Conservation (phyloP, 2,888 invertebrate species). For the Cerceris ruficornis region DNA sequence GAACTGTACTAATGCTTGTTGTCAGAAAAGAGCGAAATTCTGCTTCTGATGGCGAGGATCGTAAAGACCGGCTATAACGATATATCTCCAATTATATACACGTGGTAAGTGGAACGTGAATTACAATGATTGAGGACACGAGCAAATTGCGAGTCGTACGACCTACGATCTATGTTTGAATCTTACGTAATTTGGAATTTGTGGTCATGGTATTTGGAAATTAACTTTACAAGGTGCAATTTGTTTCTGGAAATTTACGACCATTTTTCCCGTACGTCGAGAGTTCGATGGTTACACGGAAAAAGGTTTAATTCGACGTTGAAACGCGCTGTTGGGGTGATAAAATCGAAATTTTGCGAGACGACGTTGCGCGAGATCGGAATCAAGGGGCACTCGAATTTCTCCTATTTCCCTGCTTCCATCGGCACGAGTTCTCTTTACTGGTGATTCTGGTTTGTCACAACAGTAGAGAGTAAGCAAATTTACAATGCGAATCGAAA, state of each 20-base stretch:
- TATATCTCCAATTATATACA: constrained; percentile 34
- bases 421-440: not conserved
- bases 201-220: no score
- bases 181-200: no score
- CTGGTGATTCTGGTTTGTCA: constrained; percentile 7
- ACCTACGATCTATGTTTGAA: no score
- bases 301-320: no score
- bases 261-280: no score
- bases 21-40: constrained; percentile 39
- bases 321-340: no score
- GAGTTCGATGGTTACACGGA: no score
- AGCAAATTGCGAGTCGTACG: constrained; percentile 18
- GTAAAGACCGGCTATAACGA: constrained; percentile 27
- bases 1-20: constrained; percentile 40
- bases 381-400: not conserved
- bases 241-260: no score
- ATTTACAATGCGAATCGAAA: constrained; percentile 62
- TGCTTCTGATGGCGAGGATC: constrained; percentile 23
- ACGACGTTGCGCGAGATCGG: no score
- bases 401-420: constrained; percentile 1
- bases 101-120: constrained; percentile 22
- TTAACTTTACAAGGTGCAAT: no score
- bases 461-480: constrained; percentile 46
- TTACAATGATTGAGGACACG: constrained; percentile 39
- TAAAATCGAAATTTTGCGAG: no score